phyloP scores from a whole-genome alignment of 1,140 invertebrate species.

The Cydia splendana region DNA sequence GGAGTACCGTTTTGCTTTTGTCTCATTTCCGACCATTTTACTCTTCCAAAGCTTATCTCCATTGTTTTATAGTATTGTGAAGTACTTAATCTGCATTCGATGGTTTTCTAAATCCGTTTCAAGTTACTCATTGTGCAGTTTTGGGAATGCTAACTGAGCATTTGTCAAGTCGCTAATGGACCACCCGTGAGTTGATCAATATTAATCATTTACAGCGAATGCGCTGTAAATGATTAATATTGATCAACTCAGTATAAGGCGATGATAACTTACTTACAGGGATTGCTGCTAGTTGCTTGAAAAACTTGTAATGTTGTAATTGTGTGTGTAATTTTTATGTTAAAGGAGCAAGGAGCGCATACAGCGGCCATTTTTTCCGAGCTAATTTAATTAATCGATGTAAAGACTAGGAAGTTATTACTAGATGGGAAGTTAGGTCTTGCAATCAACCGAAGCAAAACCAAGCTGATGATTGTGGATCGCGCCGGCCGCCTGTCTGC shows the following conservation, averaged over 20 bases:
- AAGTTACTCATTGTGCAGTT: not conserved
- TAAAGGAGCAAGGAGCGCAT: too few species aligned
- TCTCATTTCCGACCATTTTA: not conserved
- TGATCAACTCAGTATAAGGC: not conserved
- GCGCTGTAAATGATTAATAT: not conserved
- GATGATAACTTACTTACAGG: not conserved
- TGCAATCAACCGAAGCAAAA: too few species aligned
- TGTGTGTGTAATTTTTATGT: not conserved
- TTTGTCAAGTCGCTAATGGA: not conserved
- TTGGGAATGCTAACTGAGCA: not conserved
- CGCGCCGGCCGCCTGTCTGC: too few species aligned
- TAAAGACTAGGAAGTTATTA: too few species aligned
- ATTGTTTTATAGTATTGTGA: not conserved
- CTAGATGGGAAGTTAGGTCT: too few species aligned
- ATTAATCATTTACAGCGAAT: not conserved
- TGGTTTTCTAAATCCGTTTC: not conserved
- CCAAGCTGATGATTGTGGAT: too few species aligned
- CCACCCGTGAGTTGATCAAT: conserved; percentile 6
- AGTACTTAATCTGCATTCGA: not conserved
- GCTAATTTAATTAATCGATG: too few species aligned
- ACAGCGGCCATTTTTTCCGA: too few species aligned
- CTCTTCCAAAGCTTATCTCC: not conserved
- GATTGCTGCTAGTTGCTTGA: not conserved
- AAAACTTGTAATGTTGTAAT: not conserved
- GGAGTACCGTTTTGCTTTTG: conserved; percentile 2